Conservation (phyloP, 2,888 invertebrate species). For the Baronia brevicornis region DNA sequence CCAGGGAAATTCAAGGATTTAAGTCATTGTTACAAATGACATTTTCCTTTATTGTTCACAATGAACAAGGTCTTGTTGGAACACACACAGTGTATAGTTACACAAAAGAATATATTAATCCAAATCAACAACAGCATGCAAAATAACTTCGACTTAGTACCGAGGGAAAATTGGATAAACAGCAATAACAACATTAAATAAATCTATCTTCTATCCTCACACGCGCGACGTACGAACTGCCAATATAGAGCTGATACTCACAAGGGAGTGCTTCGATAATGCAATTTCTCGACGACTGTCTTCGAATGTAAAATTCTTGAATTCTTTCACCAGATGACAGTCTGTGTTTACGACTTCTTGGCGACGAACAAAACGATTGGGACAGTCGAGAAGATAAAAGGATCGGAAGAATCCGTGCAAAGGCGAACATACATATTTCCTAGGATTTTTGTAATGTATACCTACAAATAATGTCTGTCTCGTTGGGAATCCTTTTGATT, state of each 20-base stretch:
- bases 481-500: conserved; percentile 20
- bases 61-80: conserved; percentile 7
- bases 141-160: too few species aligned
- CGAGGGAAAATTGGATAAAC: too few species aligned
- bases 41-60: conserved; percentile 27
- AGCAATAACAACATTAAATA: conserved; percentile 19
- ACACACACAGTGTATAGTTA: too few species aligned
- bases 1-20: conserved; percentile 33
- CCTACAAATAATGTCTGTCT: conserved; percentile 65
- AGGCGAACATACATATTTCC: too few species aligned
- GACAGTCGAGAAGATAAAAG: conserved; percentile 42
- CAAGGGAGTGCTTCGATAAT: conserved; percentile 50
- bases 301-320: conserved; percentile 52
- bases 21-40: conserved; percentile 27
- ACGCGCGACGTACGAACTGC: conserved; percentile 25
- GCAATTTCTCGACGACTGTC: conserved; percentile 53
- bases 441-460: too few species aligned
- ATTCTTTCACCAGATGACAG: conserved; percentile 58
- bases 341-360: conserved; percentile 50
- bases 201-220: conserved; percentile 32
- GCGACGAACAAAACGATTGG: conserved; percentile 31
- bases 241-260: conserved; percentile 34
- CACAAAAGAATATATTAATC: conserved; percentile 15
- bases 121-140: background rate
- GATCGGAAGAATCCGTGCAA: conserved; percentile 53